A percentile compares a stretch with the other conserved stretches of the same genome.
Conservation (phyloP, 2,888 invertebrate species). For the Silvanus unidentatus region DNA sequence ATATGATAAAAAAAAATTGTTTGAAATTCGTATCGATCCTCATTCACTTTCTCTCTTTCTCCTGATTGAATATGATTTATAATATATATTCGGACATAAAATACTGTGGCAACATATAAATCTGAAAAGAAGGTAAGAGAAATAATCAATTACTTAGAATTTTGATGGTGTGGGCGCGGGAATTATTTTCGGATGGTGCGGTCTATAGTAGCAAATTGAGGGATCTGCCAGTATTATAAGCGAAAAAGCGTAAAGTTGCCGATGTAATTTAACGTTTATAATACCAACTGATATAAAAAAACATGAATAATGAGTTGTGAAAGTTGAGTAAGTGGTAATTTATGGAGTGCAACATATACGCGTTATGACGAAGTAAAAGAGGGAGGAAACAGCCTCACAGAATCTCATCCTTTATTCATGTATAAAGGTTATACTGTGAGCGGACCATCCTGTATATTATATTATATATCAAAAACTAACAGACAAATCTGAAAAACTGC, state of each 20-base stretch:
- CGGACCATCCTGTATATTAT: constrained; percentile 8
- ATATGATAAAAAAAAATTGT: too few species aligned
- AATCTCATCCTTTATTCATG: constrained; percentile 26
- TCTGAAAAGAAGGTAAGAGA: not conserved
- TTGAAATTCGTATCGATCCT: too few species aligned
- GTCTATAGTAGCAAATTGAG: too few species aligned
- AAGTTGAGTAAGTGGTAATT: constrained; percentile 17
- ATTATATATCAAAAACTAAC: constrained; percentile 6
- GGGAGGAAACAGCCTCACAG: constrained; percentile 14
- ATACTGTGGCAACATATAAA: not conserved
- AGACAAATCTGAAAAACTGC: constrained; percentile 8
- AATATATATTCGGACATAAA: not conserved
- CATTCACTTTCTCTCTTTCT: too few species aligned
- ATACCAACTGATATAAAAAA: constrained; percentile 4
- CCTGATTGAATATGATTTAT: too few species aligned
- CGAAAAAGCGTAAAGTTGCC: constrained; percentile 1
- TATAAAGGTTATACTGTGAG: constrained; percentile 16
- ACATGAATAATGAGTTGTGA: constrained; percentile 7
- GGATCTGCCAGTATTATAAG: too few species aligned
- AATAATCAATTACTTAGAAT: too few species aligned
- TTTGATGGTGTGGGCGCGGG: too few species aligned
- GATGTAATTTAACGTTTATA: constrained; percentile 2
- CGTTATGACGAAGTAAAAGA: constrained; percentile 20
- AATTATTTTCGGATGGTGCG: too few species aligned
- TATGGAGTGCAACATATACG: constrained; percentile 20